Percentiles rank a stretch among this genome's conserved stretches.
Conservation (phyloP, 35 echinoderm and acorn worm species). For the Strongylocentrotus purpuratus region DNA sequence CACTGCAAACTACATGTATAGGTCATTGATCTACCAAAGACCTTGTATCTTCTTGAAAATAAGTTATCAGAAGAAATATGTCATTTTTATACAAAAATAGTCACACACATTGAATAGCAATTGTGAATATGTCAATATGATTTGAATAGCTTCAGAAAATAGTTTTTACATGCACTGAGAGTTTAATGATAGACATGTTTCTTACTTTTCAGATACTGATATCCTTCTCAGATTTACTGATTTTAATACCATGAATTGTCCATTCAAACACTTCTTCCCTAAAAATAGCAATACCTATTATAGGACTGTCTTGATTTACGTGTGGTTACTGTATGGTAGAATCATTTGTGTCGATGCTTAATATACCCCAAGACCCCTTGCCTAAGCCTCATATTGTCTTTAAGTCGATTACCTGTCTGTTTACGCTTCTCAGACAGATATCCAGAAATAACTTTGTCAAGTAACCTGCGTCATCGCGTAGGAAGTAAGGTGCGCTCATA, state of each 20-base stretch:
- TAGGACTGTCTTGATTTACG: neutral
- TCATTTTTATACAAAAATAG: neutral
- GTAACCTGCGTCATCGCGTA: neutral
- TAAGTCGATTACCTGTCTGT: neutral
- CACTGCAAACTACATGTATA: neutral
- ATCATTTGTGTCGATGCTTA: neutral
- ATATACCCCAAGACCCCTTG: neutral
- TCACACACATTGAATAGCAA: neutral
- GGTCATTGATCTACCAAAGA: neutral
- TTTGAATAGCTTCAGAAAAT: neutral
- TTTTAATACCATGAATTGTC: neutral
- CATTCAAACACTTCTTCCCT: neutral
- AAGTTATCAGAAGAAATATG: neutral
- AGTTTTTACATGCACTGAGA: neutral
- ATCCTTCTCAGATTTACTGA: neutral
- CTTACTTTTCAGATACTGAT: neutral
- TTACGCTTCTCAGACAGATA: neutral
- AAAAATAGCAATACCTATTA: neutral
- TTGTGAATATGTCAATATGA: neutral
- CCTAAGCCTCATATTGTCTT: neutral
- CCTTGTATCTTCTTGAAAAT: neutral
- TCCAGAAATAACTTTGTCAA: neutral
- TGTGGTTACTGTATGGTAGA: neutral
- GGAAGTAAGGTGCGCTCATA: conserved; percentile 15
- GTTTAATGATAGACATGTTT: neutral